Evolutionary conservation across 2,797 vertebrate species (phyloP).

Genomic region (Sebastes goodei): DNA sequence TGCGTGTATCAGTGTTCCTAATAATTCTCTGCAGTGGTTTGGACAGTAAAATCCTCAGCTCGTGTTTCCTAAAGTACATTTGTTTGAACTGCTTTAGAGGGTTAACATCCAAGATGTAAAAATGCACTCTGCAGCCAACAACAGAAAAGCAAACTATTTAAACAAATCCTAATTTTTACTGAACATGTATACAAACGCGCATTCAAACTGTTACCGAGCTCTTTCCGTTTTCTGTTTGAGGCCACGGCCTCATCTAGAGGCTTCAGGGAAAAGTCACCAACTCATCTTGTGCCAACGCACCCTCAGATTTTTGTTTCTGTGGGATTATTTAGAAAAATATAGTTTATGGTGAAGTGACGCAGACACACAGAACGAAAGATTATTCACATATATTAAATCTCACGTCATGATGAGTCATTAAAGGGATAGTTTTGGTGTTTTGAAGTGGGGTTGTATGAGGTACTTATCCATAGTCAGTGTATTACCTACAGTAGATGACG

Average conservation of each 20-base stretch:
- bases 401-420: not conserved
- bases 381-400: not conserved
- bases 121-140: conserved; percentile 17
- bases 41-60: conserved; percentile 10
- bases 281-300: conserved; percentile 21
- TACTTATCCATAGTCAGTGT: too few relatives aligned
- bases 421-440: not conserved
- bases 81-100: conserved; percentile 5
- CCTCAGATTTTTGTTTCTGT: not conserved
- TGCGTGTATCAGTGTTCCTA: conserved; percentile 10
- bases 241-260: not conserved
- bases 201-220: not conserved
- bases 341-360: not conserved
- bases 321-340: not conserved
- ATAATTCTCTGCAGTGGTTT: conserved; percentile 33
- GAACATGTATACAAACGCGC: not conserved
- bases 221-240: not conserved
- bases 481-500: too few relatives aligned
- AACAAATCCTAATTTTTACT: not conserved
- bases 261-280: not conserved
- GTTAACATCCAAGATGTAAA: conserved; percentile 1
- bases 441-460: too few relatives aligned
- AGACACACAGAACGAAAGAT: not conserved
- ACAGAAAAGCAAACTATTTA: not conserved
- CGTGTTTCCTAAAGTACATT: not conserved